Evolutionary conservation across 2,888 invertebrate species (phyloP), one percentile per base, ranked within the genome.

Genomic region (Argynnis bischoffii): DNA sequence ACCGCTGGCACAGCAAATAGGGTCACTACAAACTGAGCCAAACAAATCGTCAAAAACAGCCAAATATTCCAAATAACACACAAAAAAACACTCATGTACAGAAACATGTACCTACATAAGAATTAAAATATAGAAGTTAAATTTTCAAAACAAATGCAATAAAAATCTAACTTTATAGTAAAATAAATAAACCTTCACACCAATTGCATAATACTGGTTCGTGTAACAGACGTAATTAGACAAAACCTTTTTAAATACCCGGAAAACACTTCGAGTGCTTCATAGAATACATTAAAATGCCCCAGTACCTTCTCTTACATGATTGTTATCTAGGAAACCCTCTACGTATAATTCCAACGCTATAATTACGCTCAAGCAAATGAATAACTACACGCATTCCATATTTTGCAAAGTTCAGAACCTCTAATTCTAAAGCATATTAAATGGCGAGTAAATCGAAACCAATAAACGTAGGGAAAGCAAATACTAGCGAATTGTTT

Each of bases 251-350:
- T 61, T 61, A 61, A 61, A 61, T 61, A 61, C 51, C 51, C 61
- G 61, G 61, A 61, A 61, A 61, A 61, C 51, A 18, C 16, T 15
- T 51, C 35, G 15, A 53, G 18, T 41, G 18, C 35, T 61, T 61
- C 61, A 61, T 61, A 61, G 61, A 61, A 61, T 53, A 61, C 61
- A 61, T 61, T 61, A 61, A 61, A 61, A 51, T 61, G 41, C 51
- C 48, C 6, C 18, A 59, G 59, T 59, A 47, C 59, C 59, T 59
- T 59, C 59, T 59, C 59, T 47, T 13, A 13, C 59, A 46, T 46
- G 59, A 59, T 59, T 59, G 59, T 48, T 59, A 59, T 59, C 59
- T 59, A 48, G 59, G 6, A 59, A 59, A 26, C 48, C 59, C 59
- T 48, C 47, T 59, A 48, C n/a, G 59, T 59, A 59, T 47, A 57